phyloP scores from a whole-genome alignment of 2,797 vertebrate genomes.

The Potorous gilbertii region DNA sequence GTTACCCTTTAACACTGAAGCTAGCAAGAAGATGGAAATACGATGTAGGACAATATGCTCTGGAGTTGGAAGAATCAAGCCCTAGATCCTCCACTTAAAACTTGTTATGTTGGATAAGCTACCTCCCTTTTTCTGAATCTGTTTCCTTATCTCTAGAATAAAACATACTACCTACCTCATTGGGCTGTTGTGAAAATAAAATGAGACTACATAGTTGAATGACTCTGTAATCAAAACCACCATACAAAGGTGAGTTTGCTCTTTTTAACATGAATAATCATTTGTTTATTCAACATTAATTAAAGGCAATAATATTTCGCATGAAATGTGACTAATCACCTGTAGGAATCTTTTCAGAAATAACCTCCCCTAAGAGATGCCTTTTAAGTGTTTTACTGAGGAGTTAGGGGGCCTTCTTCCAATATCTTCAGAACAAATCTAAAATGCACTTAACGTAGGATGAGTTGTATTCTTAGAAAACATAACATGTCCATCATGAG shows the following conservation, averaged over 20 bases:
- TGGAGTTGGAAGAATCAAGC: not conserved
- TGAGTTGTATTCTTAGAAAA: not conserved
- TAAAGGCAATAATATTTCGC: not conserved
- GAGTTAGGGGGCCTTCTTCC: not conserved
- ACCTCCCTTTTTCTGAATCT: not conserved
- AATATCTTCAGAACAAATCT: not conserved
- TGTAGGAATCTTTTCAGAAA: not conserved
- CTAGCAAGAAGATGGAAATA: not conserved
- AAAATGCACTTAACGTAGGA: not conserved
- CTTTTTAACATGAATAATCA: not conserved
- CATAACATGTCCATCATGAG: not conserved
- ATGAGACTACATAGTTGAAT: not conserved
- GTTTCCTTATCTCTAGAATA: not conserved
- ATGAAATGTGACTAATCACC: not conserved
- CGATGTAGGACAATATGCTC: not conserved
- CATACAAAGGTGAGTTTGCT: not conserved
- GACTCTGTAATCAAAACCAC: not conserved
- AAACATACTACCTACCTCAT: not conserved
- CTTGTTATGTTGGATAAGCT: not conserved
- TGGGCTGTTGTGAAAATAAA: not conserved
- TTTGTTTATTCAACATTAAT: not conserved
- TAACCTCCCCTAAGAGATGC: not conserved
- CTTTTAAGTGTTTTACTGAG: not conserved
- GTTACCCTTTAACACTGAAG: not conserved
- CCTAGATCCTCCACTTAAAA: not conserved